Percentiles rank a stretch among this genome's conserved stretches.
Conservation (phyloP, 2,888 invertebrate species). For the Carcina quercana region DNA sequence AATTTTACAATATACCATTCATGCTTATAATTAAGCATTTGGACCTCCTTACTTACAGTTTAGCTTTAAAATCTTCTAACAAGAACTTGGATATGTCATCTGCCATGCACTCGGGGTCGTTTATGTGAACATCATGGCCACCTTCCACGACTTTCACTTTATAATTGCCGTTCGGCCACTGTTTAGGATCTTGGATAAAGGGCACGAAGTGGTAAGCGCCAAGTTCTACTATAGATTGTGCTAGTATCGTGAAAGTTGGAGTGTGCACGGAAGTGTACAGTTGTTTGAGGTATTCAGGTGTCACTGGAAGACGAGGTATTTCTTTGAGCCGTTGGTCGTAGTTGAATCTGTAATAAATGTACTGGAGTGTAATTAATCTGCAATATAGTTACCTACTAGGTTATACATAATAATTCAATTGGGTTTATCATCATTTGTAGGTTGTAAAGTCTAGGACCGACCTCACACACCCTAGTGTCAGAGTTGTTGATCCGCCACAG, state of each 20-base stretch:
- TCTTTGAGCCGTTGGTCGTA: constrained; percentile 53
- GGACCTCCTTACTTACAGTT: too few species aligned
- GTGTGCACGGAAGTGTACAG: constrained; percentile 32
- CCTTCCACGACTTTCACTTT: constrained; percentile 55
- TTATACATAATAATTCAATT: too few species aligned
- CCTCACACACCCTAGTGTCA: too few species aligned
- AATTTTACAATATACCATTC: too few species aligned
- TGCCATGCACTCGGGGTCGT: constrained; percentile 67
- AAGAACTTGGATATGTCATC: constrained; percentile 43
- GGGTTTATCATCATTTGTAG: too few species aligned
- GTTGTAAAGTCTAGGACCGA: too few species aligned
- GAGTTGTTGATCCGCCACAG: too few species aligned
- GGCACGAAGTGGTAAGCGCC: constrained; percentile 28
- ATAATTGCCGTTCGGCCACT: constrained; percentile 44
- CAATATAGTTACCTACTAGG: too few species aligned
- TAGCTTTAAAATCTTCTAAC: constrained; percentile 20
- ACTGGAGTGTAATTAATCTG: too few species aligned
- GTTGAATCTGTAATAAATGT: constrained; percentile 33
- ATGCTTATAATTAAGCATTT: too few species aligned
- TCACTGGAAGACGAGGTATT: constrained; percentile 33
- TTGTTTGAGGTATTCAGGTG: constrained; percentile 25
- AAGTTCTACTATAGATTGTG: constrained; percentile 23
- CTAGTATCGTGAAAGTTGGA: constrained; percentile 39
- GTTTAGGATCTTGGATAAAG: constrained; percentile 31
- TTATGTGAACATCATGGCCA: constrained; percentile 76